Conservation (phyloP, 1,140 invertebrate genomes). For the Mizuhopecten yessoensis region DNA sequence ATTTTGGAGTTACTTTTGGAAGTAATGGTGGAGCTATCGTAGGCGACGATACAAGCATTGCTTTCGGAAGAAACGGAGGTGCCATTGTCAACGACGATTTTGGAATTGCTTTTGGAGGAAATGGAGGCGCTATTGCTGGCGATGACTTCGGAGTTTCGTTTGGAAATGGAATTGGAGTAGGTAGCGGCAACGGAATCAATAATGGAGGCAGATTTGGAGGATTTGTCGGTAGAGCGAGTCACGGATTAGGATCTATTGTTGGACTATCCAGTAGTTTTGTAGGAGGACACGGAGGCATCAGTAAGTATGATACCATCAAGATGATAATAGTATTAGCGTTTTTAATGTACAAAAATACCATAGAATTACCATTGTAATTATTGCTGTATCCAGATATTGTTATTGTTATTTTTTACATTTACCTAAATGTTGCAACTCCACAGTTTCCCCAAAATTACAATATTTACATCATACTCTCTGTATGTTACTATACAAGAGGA, state of each 20-base stretch:
- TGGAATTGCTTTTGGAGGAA: not conserved
- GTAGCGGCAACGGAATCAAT: not conserved
- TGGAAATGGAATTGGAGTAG: not conserved
- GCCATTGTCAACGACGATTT: not conserved
- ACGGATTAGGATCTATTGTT: not conserved
- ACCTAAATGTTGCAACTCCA: too few species aligned
- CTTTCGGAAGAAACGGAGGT: not conserved
- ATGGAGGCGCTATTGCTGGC: not conserved
- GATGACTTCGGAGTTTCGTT: not conserved
- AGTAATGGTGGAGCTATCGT: not conserved
- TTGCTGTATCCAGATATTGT: too few species aligned
- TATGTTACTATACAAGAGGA: too few species aligned
- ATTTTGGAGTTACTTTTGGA: not conserved
- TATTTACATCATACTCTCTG: too few species aligned
- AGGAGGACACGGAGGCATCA: not conserved
- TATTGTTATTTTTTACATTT: too few species aligned
- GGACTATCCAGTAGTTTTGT: not conserved
- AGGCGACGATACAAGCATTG: not conserved
- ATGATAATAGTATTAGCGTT: too few species aligned
- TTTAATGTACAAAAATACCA: too few species aligned
- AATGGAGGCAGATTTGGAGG: not conserved
- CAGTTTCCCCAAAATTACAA: too few species aligned
- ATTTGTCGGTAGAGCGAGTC: not conserved
- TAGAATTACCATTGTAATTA: too few species aligned
- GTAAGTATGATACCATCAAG: not conserved